Conservation (phyloP, 2,797 vertebrate genomes). For the Sebastes flavidus region DNA sequence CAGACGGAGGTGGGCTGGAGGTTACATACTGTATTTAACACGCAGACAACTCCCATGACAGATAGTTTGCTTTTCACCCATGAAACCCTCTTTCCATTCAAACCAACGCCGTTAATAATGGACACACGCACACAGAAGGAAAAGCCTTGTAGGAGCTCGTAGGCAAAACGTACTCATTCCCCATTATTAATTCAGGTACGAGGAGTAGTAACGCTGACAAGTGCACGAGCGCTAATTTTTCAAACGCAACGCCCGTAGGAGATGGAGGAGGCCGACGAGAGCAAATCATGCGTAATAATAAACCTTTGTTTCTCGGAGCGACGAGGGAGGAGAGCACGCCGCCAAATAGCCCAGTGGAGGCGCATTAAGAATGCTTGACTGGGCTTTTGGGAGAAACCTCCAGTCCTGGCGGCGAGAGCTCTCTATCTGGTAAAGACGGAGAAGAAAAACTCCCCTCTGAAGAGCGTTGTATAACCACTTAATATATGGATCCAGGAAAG, state of each 20-base stretch:
- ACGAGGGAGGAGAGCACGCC: slow-evolving; percentile 17
- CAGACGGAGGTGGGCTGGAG: slow-evolving; percentile 1
- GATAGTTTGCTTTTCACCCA: slow-evolving; percentile 11
- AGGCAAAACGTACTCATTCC: slow-evolving; percentile 51
- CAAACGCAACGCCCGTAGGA: slow-evolving; percentile 57
- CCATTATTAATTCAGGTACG: slow-evolving; percentile 70
- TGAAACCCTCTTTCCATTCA: slow-evolving; percentile 19
- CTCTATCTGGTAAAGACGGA: slow-evolving; percentile 40
- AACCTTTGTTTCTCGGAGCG: slow-evolving; percentile 68
- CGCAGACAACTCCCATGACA: slow-evolving; percentile 28
- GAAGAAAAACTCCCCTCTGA: slow-evolving; percentile 22
- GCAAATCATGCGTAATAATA: slow-evolving; percentile 73
- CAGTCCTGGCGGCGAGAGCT: slow-evolving; percentile 28
- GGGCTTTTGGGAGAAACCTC: slow-evolving; percentile 56
- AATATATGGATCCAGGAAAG: slow-evolving; percentile 54
- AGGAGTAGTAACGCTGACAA: slow-evolving; percentile 45
- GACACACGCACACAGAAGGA: slow-evolving; percentile 18
- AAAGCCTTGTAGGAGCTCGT: slow-evolving; percentile 29
- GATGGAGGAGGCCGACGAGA: slow-evolving; percentile 59
- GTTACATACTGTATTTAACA: slow-evolving; percentile 31
- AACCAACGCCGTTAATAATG: slow-evolving; percentile 55
- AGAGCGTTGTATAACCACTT: slow-evolving; percentile 36
- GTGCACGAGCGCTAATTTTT: slow-evolving; percentile 53
- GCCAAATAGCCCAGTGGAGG: slow-evolving; percentile 46
- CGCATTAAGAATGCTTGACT: slow-evolving; percentile 58